Base-by-base conservation (phyloP, 2,113 vertebrate genomes). In the Neogale vison region DNA sequence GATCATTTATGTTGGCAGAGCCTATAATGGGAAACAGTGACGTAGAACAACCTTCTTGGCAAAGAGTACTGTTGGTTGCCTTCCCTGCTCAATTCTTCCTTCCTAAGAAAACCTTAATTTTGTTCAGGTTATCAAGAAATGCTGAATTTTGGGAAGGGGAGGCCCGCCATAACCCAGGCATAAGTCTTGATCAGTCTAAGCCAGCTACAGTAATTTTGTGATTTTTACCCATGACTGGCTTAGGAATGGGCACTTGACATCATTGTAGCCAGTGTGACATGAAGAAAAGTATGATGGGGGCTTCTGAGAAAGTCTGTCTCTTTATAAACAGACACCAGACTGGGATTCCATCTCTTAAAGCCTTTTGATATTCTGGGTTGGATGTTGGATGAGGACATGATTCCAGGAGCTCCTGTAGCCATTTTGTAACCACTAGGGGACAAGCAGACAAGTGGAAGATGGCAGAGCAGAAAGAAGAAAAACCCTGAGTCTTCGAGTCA, bases 1-100 rank as follows among this genome's bases (percentile, higher is more conserved):
- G 98, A 99, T 99, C 99, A 1, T 99, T 99, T 98, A 99, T 99
- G 99, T 99, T 99, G 80, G 99, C 99, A 29, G 99, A 99, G 59
- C 99, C 99, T 99, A 91, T 0, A 36, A 50, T 18, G 81, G 77
- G 4, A 89, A 36, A 67, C 0, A 1, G 74, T 1, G 20, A 14
- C 34, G 18, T 6, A 39, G 15, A 92, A 67, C 39, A 42, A 72
- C 14, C 20, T n/a, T 84, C 18, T 29, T 10, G 0, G 18, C 1
- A 1, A 2, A 6, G 69, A 39, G 77, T 72, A 4, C 59, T 57
- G 23, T 2, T 2, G 11, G 20, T 4, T 47, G 79, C 20, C 21
- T 20, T 24, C 18, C 57, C 26, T 9, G 29, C 6, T 88, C 55
- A 13, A 52, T n/a, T 88, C 42, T 59, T 77, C 31, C 59, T 81